These are phyloP conservation scores for Trinorchestia longiramus DNA, from an alignment of 1,140 invertebrate genomes.

Conservation along the genomic window DNA sequence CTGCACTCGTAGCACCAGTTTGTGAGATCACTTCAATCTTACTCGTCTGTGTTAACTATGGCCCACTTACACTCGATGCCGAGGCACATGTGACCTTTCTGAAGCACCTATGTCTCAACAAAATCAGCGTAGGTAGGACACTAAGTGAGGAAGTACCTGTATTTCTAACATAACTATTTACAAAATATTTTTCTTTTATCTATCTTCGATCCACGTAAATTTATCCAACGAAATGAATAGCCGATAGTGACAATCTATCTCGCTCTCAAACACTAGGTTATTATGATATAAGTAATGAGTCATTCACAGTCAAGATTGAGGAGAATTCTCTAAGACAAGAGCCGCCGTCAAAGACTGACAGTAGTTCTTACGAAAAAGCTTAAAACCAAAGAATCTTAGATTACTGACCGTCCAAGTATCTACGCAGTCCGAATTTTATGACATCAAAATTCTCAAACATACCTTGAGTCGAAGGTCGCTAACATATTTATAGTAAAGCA, in stretches of 20 bases:
- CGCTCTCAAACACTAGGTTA: neutral
- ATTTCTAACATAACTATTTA: neutral
- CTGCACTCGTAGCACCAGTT: slow-evolving; percentile 1
- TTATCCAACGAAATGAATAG: neutral
- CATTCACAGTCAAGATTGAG: neutral
- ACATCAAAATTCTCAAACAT: no score
- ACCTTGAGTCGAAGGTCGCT: no score
- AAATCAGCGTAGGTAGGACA: neutral
- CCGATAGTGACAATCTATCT: neutral
- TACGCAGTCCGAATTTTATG: neutral
- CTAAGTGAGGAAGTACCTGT: neutral
- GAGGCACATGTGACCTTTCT: neutral
- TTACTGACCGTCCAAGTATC: neutral
- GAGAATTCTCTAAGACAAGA: neutral
- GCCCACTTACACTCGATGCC: neutral
- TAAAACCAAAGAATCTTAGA: neutral
- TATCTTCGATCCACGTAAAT: neutral
- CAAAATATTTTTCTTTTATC: neutral
- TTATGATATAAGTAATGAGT: neutral
- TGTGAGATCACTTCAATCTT: neutral
- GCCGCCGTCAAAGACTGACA: neutral
- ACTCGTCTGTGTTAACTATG: slow-evolving; percentile 13
- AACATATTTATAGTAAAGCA: neutral
- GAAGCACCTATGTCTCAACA: neutral
- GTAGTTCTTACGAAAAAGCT: neutral